These are phyloP conservation scores for Eclectus roratus DNA, from an alignment of 2,113 vertebrate species.

Conservation along the genomic window DNA sequence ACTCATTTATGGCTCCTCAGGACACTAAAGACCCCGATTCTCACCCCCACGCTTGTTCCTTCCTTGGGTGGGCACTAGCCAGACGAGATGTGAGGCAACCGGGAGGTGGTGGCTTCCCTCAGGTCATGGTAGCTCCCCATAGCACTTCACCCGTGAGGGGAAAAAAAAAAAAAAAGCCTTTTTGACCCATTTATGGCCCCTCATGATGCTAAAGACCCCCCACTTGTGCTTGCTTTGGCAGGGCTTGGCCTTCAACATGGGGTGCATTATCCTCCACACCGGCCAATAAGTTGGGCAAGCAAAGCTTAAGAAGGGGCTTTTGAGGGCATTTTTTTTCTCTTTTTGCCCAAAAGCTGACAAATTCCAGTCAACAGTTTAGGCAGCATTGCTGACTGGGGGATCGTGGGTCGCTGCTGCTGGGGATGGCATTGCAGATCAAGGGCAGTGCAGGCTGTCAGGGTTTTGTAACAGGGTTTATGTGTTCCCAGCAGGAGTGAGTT, in stretches of 20 bases:
- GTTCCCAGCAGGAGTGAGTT: neutral
- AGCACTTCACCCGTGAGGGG: no score
- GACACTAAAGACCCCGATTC: neutral
- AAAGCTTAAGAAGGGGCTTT: neutral
- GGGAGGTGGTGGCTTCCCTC: neutral
- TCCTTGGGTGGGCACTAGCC: neutral
- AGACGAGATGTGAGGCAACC: no score
- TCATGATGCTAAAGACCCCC: neutral
- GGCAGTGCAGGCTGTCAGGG: fast-evolving
- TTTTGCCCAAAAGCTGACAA: neutral
- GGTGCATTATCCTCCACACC: fast-evolving
- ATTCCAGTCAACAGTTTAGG: neutral
- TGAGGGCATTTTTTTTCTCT: fast-evolving
- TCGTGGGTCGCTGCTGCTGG: neutral
- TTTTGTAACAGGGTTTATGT: fast-evolving
- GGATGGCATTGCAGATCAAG: neutral
- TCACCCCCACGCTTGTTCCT: fast-evolving
- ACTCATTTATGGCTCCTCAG: neutral
- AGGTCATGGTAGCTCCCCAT: neutral
- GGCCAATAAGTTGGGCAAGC: fast-evolving
- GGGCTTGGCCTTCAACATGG: neutral
- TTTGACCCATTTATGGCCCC: neutral
- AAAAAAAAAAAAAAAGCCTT: no score
- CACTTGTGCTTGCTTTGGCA: fast-evolving
- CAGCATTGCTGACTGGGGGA: fast-evolving